These are phyloP conservation scores for Glaucidium brasilianum DNA, from an alignment of 2,113 vertebrate species.

Conservation along the genomic window DNA sequence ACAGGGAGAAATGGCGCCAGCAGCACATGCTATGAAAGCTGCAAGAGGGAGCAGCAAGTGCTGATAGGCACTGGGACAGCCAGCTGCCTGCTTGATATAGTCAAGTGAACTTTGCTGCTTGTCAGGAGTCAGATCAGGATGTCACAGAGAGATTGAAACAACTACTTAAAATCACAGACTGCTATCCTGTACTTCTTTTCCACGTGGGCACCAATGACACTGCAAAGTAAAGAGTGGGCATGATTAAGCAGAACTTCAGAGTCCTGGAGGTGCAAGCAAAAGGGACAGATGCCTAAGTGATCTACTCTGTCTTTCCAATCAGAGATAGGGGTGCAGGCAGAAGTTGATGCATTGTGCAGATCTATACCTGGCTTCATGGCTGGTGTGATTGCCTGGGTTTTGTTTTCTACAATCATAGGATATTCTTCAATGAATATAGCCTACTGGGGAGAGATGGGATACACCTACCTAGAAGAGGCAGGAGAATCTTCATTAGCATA, in stretches of 20 bases:
- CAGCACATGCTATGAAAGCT: not conserved
- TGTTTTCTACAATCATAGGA: not conserved
- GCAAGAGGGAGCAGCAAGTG: not conserved
- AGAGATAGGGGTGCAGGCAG: too few species aligned
- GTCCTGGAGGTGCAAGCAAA: not conserved
- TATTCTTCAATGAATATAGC: not conserved
- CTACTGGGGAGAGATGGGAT: not conserved
- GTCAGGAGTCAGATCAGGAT: not conserved
- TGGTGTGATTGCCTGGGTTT: not conserved
- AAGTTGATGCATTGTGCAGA: not conserved
- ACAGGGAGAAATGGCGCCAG: too few species aligned
- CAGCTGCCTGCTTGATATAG: accelerated
- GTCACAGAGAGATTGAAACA: not conserved
- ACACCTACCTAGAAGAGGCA: not conserved
- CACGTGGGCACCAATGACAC: not conserved
- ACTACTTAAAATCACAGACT: not conserved
- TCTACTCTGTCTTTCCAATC: not conserved
- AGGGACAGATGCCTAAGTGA: not conserved
- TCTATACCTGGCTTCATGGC: not conserved
- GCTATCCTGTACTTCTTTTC: not conserved
- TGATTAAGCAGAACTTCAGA: not conserved
- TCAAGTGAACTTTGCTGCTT: too few species aligned
- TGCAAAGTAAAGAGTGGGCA: not conserved
- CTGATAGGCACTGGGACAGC: not conserved
- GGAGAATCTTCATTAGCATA: not conserved